These are phyloP conservation scores for human (Homo sapiens) DNA, from an alignment of 2,113 vertebrate genomes.

Conservation along the genomic window DNA sequence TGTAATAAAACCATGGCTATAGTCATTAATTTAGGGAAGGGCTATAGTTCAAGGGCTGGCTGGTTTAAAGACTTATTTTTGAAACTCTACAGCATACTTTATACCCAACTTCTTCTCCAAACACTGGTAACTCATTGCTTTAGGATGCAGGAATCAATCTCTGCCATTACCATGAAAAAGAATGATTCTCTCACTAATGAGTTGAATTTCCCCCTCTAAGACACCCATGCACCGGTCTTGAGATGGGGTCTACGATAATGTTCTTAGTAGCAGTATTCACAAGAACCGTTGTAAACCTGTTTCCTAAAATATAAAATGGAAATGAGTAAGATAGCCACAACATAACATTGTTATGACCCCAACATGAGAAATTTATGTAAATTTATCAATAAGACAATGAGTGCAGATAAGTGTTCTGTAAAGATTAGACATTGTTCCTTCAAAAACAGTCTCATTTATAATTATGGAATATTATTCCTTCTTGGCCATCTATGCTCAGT, in stretches of 20 bases:
- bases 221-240: no score
- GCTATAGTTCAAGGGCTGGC: not conserved
- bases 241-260: no score
- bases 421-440: not conserved
- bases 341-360: not conserved
- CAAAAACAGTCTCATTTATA: not conserved
- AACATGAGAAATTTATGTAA: not conserved
- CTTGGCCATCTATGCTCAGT: not conserved
- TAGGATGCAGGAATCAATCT: not conserved
- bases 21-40: not conserved
- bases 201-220: rapidly evolving
- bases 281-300: not conserved
- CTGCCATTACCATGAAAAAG: not conserved
- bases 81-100: not conserved
- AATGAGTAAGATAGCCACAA: not conserved
- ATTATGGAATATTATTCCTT: not conserved
- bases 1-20: not conserved
- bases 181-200: not conserved
- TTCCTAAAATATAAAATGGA: not conserved
- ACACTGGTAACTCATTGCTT: not conserved
- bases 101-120: not conserved
- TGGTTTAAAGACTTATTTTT: not conserved
- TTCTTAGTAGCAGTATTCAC: not conserved
- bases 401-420: not conserved
- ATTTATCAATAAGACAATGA: not conserved